A percentile compares a stretch with the other conserved stretches of the same genome.
phyloP scores from a whole-genome alignment of 1,140 invertebrate genomes.

The Nebria ingens region DNA sequence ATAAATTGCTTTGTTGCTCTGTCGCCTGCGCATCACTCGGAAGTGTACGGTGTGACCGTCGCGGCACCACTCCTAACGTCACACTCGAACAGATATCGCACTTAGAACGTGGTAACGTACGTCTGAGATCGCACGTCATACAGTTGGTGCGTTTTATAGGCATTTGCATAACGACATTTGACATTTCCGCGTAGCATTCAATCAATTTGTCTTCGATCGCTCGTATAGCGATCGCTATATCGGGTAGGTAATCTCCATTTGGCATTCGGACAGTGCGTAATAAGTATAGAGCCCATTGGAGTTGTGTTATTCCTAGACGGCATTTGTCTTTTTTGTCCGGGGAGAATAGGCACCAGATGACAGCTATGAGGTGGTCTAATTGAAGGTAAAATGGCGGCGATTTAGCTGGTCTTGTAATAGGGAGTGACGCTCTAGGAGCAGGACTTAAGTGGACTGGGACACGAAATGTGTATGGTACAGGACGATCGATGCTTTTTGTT shows the following conservation, averaged over 20 bases:
- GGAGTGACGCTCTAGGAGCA: too few relatives aligned
- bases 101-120: neutral
- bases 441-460: neutral
- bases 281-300: neutral
- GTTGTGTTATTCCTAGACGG: neutral
- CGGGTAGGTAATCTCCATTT: neutral
- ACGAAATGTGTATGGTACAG: neutral
- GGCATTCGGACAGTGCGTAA: neutral
- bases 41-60: too few relatives aligned
- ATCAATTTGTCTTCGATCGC: neutral
- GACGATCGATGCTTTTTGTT: too few relatives aligned
- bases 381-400: neutral
- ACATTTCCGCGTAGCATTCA: neutral
- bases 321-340: neutral
- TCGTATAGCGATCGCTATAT: neutral
- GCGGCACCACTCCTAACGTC: neutral
- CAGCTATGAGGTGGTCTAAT: neutral
- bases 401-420: neutral
- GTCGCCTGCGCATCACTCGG: too few relatives aligned
- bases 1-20: too few relatives aligned
- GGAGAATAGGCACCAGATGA: neutral
- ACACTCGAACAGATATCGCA: neutral
- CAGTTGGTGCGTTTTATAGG: neutral
- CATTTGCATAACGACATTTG: neutral
- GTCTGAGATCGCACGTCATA: neutral